Percentiles rank a stretch among this genome's conserved stretches.
Conservation (phyloP, 1,140 invertebrate genomes). For the Plodia interpunctella region DNA sequence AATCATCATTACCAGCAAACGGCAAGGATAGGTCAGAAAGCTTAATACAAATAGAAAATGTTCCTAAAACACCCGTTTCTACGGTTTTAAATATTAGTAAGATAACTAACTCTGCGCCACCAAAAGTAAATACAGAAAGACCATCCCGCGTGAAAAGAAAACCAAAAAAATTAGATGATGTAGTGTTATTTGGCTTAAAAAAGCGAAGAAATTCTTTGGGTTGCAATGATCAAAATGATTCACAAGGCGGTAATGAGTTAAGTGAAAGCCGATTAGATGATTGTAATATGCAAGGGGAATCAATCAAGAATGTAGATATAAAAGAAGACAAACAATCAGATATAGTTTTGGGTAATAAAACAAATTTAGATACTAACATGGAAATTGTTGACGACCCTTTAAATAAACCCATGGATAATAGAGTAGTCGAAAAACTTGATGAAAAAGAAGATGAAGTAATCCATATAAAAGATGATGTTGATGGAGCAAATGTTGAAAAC, state of each 20-base stretch:
- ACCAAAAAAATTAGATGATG: conserved; percentile 69
- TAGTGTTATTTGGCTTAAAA: conserved; percentile 40
- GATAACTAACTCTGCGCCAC: conserved; percentile 46
- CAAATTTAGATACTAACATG: background rate
- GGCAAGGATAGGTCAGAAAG: conserved; percentile 17
- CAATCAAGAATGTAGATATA: background rate
- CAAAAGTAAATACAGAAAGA: conserved; percentile 45
- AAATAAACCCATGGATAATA: background rate
- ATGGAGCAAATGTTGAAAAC: background rate
- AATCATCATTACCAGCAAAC: conserved; percentile 35
- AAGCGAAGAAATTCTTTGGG: conserved; percentile 36
- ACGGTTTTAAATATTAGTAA: conserved; percentile 24
- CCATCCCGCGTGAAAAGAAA: conserved; percentile 64
- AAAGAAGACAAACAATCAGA: no score
- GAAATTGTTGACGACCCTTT: background rate
- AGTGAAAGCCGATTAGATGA: conserved; percentile 13
- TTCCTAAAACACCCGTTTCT: conserved; percentile 34
- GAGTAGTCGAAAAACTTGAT: background rate
- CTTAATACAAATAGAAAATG: conserved; percentile 28
- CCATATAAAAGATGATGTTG: background rate
- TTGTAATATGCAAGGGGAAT: background rate
- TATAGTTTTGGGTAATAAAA: background rate
- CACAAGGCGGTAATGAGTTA: background rate
- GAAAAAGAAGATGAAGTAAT: background rate
- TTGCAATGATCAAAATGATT: conserved; percentile 22